Base-by-base conservation (phyloP, 64 coral and sea anemone genomes). In the Actinia equina region DNA sequence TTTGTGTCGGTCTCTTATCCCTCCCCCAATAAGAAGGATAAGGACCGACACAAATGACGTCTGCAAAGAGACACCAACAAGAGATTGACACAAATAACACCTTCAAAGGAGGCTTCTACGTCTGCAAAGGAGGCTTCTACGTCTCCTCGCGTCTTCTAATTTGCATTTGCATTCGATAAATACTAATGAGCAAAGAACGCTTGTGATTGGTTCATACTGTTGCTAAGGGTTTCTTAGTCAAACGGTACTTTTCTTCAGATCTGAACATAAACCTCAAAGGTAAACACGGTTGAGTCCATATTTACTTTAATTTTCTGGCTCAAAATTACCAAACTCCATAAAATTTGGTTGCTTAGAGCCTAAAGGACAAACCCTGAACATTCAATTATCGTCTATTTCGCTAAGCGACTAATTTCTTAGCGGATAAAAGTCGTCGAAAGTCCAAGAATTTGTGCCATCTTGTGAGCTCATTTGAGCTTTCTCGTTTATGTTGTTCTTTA, bases 301-400 rank as follows among this genome's bases (percentile, higher is more conserved):
- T 74, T 74, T 74, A 30, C 69, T 74, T 69, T 74, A 41, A 74
- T 74, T 74, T 65, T 74, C n/a, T 26, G 26, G 23, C 69, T 41
- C 7, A 74, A 74, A 74, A 74, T 74, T 74, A 74, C 26, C 27
- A 41, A 74, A 74, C 69, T 74, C n/a, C 69, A 41, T 74, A 74
- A 27, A 74, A 41, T 74, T 69, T 30, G 69, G 69, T 74, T 74
- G 69, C 69, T 26, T 14, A 74, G 69, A 30, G 26, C 69, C 69
- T 10, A 7, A 74, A 16, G 26, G 69, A 41, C 42, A 30, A 41
- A 27, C 20, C 25, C 26, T 41, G 69, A 25, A 74, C 3, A 74
- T 74, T 30, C 69, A 74, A 1, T 26, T 74, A 9, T 74, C 69
- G 25, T 74, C 2, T 42, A 7, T 74, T 74, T 74, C 41, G 69